Evolutionary conservation across 2,113 vertebrate genomes (phyloP).

Genomic region (Brienomyrus brachyistius): DNA sequence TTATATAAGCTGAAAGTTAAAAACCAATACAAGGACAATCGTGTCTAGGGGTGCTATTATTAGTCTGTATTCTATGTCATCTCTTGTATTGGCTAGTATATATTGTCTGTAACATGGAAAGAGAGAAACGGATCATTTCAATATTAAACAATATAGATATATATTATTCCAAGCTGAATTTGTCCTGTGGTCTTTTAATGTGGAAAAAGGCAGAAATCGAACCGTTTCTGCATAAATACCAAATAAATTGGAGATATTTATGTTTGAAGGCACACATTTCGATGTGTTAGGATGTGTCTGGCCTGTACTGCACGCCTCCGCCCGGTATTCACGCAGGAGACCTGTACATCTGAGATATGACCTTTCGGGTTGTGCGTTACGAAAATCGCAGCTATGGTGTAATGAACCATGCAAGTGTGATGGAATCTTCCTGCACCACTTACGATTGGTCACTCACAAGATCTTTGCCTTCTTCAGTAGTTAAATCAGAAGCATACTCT

Average conservation of each 20-base stretch:
- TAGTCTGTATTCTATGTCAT: slow-evolving; percentile 31
- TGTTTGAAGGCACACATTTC: not conserved
- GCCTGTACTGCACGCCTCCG: not conserved
- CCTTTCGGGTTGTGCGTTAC: not conserved
- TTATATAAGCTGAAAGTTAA: slow-evolving; percentile 23
- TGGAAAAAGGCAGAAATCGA: not conserved
- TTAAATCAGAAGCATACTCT: not conserved
- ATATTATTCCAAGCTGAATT: slow-evolving; percentile 23
- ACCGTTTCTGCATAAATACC: not conserved
- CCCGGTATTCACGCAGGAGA: not conserved
- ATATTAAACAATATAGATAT: slow-evolving; percentile 31
- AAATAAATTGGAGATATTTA: not conserved
- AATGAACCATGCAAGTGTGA: not conserved
- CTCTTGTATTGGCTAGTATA: slow-evolving; percentile 29
- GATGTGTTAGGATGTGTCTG: not conserved
- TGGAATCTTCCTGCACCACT: not conserved
- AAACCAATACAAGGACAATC: slow-evolving; percentile 22
- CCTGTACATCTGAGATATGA: not conserved
- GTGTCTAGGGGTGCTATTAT: slow-evolving; percentile 32
- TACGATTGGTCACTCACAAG: not conserved
- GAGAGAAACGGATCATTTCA: slow-evolving; percentile 22
- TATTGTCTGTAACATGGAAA: slow-evolving; percentile 29
- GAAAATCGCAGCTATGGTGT: not conserved
- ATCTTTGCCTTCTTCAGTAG: not conserved
- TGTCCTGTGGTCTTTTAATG: slow-evolving; percentile 32